These are phyloP conservation scores for Lapara coniferarum DNA, from an alignment of 2,888 invertebrate species.

Conservation along the genomic window DNA sequence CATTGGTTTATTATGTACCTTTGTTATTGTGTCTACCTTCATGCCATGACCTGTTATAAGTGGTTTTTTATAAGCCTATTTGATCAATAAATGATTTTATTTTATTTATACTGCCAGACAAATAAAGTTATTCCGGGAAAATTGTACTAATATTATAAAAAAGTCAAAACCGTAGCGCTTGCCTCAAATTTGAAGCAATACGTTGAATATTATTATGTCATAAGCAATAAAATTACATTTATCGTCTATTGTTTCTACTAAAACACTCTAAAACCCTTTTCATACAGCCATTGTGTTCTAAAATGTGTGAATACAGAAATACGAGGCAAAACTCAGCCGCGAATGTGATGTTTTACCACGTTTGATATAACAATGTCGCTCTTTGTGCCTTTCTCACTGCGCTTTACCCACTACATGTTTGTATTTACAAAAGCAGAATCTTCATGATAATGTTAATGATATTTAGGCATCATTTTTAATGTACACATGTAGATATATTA, in stretches of 20 bases:
- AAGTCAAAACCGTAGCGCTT: too few species aligned
- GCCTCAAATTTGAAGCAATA: too few species aligned
- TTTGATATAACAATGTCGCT: conserved; percentile 1
- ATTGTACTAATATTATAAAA: too few species aligned
- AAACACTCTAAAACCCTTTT: background rate
- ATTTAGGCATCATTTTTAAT: background rate
- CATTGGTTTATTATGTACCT: too few species aligned
- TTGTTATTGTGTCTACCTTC: too few species aligned
- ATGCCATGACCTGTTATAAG: too few species aligned
- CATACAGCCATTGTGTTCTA: background rate
- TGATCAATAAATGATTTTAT: too few species aligned
- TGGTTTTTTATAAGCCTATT: too few species aligned
- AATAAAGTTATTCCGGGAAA: too few species aligned
- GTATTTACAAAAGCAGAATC: background rate
- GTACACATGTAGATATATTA: background rate
- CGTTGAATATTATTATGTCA: too few species aligned
- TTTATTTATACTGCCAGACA: too few species aligned
- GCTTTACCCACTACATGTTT: background rate
- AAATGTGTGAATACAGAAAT: background rate
- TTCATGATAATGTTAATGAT: background rate
- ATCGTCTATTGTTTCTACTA: background rate
- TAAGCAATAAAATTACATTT: too few species aligned
- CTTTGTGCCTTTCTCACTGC: conserved; percentile 5
- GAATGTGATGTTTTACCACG: conserved; percentile 1
- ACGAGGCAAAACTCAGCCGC: background rate